Conservation (phyloP, 1,140 invertebrate genomes). For the Drosophila busckii region DNA sequence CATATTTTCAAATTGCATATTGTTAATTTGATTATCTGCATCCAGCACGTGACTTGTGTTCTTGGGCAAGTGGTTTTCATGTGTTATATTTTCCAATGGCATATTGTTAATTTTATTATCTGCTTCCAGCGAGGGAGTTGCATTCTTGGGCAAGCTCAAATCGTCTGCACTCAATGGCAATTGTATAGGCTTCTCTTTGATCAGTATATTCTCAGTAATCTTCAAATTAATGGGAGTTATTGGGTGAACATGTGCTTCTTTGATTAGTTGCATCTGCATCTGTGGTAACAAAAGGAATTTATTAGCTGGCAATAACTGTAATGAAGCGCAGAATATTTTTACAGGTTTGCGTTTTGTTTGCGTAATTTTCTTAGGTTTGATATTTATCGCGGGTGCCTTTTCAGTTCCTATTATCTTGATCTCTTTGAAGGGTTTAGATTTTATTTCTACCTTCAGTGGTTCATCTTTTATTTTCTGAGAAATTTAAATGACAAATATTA, state of each 20-base stretch:
- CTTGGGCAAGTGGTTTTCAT: no score
- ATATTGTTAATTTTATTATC: conserved; percentile 1
- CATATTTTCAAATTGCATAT: conserved; percentile 3
- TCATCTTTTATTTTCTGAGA: no score
- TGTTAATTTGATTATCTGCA: neutral
- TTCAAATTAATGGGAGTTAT: conserved; percentile 16
- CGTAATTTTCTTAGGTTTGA: neutral
- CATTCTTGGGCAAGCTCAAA: neutral
- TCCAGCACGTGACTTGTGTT: no score
- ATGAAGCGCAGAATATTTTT: conserved; percentile 11
- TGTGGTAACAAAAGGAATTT: conserved; percentile 49
- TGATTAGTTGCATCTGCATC: conserved; percentile 7
- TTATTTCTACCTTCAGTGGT: no score
- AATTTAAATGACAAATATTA: no score
- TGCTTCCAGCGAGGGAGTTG: no score
- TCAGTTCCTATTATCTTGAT: neutral
- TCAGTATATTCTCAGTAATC: no score
- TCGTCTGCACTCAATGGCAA: no score
- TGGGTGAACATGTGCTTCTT: conserved; percentile 13
- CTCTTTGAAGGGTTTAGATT: no score
- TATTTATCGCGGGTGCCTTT: neutral
- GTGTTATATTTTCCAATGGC: conserved; percentile 2
- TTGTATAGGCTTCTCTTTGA: no score
- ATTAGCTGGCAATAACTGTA: conserved; percentile 31
- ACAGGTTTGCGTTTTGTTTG: conserved; percentile 1